Evolutionary conservation across 2,113 vertebrate genomes (phyloP), one percentile per base, ranked within the genome.

Genomic region (Anser cygnoides): DNA sequence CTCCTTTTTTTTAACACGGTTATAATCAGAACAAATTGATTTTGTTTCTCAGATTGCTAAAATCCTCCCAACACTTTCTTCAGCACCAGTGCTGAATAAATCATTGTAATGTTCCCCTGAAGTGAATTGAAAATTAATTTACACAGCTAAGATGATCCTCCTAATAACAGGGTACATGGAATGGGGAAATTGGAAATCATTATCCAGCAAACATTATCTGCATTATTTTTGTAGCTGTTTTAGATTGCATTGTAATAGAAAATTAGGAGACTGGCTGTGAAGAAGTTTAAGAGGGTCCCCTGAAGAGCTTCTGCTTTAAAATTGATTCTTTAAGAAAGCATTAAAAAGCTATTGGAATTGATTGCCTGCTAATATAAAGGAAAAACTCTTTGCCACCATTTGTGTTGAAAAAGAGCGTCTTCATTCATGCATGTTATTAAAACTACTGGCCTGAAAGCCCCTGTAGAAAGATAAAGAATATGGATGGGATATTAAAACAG

Each of bases 121-220:
- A 99, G 98, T 98, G 98, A 99, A 99, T 98, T 98, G 98, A 98
- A 98, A 99, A 99, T 99, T 98, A 98, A 99, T 99, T 99, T 98
- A 98, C 98, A 98, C 97, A 97, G 98, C 98, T 97, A 97, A 98
- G 97, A 98, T 98, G 97, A 98, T 99, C 97, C 98, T 98, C 97
- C 98, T 99, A 99, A 99, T 99, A 98, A 98, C 97, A 96, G 98
- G 98, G 98, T 98, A 98, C 98, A 98, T 97, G 97, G 97, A 97
- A 98, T 97, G 96, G 97, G 98, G 98, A 98, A 98, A 99, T 98
- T 98, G 98, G 98, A 99, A 99, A 99, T 99, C 98, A 99, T 99
- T 99, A 98, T 97, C 98, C 98, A 98, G 97, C 94, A 98, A 99
- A 99, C 98, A 99, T 99, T 98, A 98, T 98, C 98, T 98, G 98